These are phyloP conservation scores for Orchestes rusci DNA, from an alignment of 2,888 invertebrate genomes.

Conservation along the genomic window DNA sequence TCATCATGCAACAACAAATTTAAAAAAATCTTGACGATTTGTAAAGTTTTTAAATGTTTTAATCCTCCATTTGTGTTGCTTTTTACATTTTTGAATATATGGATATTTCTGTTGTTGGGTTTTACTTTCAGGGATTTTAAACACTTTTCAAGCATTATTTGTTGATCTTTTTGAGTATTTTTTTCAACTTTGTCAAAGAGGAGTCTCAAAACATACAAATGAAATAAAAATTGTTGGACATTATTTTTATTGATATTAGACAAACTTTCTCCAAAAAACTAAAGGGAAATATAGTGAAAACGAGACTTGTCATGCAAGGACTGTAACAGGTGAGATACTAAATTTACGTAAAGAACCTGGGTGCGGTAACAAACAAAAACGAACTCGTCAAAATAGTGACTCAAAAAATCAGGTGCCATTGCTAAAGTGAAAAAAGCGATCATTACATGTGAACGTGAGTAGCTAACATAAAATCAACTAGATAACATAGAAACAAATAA, in stretches of 20 bases:
- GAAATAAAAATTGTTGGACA: no score
- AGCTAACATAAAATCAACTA: constrained; percentile 43
- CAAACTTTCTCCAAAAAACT: constrained; percentile 14
- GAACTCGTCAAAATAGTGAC: neutral
- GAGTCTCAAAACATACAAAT: no score
- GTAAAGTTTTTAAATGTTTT: no score
- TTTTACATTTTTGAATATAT: no score
- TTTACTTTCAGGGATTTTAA: no score
- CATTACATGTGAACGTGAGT: constrained; percentile 69
- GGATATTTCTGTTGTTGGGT: no score
- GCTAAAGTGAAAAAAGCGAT: constrained; percentile 46
- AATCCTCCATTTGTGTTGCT: no score
- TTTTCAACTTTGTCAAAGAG: no score
- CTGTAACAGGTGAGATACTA: constrained; percentile 16
- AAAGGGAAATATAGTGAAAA: constrained; percentile 9
- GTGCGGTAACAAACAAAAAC: constrained; percentile 1
- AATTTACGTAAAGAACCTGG: constrained; percentile 19
- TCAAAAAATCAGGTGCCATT: neutral
- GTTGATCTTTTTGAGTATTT: no score
- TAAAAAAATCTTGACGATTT: no score
- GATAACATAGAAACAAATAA: constrained; percentile 23
- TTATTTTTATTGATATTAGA: neutral
- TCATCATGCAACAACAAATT: no score
- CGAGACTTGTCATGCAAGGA: constrained; percentile 19
- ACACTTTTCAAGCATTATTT: no score